A percentile compares a stretch with the other conserved stretches of the same genome.
Conservation (phyloP, 1,140 invertebrate genomes). For the Dreissena rostriformis region DNA sequence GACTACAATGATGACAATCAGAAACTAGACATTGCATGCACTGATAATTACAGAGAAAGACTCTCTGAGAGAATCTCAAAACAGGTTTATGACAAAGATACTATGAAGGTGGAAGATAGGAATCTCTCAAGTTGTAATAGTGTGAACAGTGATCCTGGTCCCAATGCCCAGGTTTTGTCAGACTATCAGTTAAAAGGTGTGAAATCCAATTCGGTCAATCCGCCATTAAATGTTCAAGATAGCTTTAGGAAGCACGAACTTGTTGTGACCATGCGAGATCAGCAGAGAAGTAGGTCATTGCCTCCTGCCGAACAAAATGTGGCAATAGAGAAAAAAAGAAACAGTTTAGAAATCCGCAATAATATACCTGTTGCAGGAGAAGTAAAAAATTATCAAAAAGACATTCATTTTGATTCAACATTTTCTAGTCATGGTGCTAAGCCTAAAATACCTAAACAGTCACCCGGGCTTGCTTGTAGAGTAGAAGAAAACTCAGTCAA, state of each 20-base stretch:
- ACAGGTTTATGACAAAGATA: conserved; percentile 33
- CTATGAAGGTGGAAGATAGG: conserved; percentile 48
- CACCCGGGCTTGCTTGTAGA: conserved; percentile 78
- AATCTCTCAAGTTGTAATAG: conserved; percentile 47
- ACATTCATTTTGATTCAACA: conserved; percentile 59
- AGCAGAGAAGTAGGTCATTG: conserved; percentile 45
- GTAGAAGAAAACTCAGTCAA: conserved; percentile 64
- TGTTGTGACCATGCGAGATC: conserved; percentile 42
- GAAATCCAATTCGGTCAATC: conserved; percentile 48
- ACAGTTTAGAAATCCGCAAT: conserved; percentile 79
- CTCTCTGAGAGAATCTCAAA: conserved; percentile 53
- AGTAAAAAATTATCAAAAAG: conserved; percentile 77
- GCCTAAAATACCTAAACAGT: conserved; percentile 78
- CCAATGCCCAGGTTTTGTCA: conserved; percentile 22
- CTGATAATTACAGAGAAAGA: conserved; percentile 64
- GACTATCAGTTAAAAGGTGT: conserved; percentile 44
- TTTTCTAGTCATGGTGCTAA: conserved; percentile 69
- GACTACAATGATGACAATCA: conserved; percentile 70
- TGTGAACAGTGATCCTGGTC: conserved; percentile 43
- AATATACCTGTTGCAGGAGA: conserved; percentile 78
- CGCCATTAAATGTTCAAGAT: conserved; percentile 46
- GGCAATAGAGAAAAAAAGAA: conserved; percentile 70
- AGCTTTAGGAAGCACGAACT: conserved; percentile 57
- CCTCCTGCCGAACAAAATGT: conserved; percentile 39
- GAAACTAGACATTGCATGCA: conserved; percentile 61